These are phyloP conservation scores for Cryptops parisi DNA, from an alignment of 2,888 invertebrate genomes.

Conservation along the genomic window DNA sequence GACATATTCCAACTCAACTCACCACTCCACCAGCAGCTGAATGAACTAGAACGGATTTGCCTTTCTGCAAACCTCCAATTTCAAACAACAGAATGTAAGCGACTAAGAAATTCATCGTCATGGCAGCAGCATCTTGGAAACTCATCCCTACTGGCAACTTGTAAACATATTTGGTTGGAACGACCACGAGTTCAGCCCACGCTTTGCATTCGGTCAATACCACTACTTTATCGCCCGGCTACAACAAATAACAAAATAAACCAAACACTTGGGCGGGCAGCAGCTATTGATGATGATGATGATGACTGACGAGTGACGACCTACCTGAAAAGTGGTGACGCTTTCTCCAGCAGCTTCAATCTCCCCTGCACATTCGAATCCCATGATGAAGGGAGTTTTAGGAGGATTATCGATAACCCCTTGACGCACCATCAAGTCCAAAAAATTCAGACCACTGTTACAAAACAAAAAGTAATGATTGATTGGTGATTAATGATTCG, in stretches of 20 bases:
- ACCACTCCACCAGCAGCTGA: slow-evolving; percentile 78
- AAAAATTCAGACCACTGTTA: slow-evolving; percentile 75
- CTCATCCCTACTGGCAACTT: slow-evolving; percentile 58
- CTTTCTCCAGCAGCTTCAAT: slow-evolving; percentile 63
- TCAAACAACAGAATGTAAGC: slow-evolving; percentile 75
- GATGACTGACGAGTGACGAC: no score
- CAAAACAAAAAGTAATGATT: slow-evolving; percentile 29
- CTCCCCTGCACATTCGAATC: slow-evolving; percentile 75
- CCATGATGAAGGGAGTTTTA: slow-evolving; percentile 78
- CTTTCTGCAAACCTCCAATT: slow-evolving; percentile 57
- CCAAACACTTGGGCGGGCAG: no score
- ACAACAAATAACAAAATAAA: slow-evolving; percentile 18
- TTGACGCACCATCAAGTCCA: slow-evolving; percentile 75
- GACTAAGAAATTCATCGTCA: slow-evolving; percentile 72
- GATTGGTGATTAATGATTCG: no score
- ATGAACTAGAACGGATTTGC: slow-evolving; percentile 66
- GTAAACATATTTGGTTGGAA: slow-evolving; percentile 66
- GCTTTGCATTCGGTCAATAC: slow-evolving; percentile 70
- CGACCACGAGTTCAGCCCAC: slow-evolving; percentile 71
- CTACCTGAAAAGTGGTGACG: slow-evolving; percentile 63
- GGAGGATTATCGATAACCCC: slow-evolving; percentile 73
- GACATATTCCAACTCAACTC: no score
- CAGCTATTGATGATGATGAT: no score
- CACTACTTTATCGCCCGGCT: slow-evolving; percentile 69
- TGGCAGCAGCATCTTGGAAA: slow-evolving; percentile 63